These are phyloP conservation scores for Discoglossus pictus DNA, from an alignment of 2,797 vertebrate species.

Conservation along the genomic window DNA sequence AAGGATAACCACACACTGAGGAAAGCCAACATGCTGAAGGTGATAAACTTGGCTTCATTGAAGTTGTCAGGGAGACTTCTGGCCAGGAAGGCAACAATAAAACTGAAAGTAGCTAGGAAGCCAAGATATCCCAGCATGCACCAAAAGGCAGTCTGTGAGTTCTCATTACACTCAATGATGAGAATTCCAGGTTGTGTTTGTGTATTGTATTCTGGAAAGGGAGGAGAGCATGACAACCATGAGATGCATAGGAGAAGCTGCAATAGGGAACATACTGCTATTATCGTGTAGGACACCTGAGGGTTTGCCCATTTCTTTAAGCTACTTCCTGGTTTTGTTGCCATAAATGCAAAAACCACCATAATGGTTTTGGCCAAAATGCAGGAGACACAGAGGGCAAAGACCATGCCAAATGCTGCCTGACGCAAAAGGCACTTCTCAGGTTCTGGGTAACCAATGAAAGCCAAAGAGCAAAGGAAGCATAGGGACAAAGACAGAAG, in stretches of 20 bases:
- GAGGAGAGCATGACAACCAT: conserved; percentile 9
- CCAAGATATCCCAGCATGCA: conserved; percentile 7
- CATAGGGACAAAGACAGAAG: conserved; percentile 11
- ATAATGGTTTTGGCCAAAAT: conserved; percentile 6
- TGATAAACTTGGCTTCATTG: conserved; percentile 2
- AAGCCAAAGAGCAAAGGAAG: conserved; percentile 13
- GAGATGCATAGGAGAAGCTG: conserved; percentile 17
- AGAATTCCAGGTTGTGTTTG: neutral
- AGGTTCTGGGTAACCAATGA: conserved; percentile 21
- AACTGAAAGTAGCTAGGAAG: neutral
- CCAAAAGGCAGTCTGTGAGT: neutral
- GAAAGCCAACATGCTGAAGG: conserved; percentile 1
- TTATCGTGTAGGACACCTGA: conserved; percentile 11
- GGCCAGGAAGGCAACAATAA: neutral
- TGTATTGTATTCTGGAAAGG: neutral
- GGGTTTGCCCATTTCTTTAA: conserved; percentile 14
- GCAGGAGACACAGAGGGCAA: neutral
- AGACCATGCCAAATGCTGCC: conserved; percentile 3
- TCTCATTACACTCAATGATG: neutral
- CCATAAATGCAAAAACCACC: neutral
- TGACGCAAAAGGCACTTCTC: conserved; percentile 9
- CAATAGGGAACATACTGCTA: neutral
- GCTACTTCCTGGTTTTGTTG: neutral
- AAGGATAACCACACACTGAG: conserved; percentile 3
- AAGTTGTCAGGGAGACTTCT: neutral